Base-by-base conservation (phyloP, 1,140 invertebrate genomes). In the Eulimnadia texana region DNA sequence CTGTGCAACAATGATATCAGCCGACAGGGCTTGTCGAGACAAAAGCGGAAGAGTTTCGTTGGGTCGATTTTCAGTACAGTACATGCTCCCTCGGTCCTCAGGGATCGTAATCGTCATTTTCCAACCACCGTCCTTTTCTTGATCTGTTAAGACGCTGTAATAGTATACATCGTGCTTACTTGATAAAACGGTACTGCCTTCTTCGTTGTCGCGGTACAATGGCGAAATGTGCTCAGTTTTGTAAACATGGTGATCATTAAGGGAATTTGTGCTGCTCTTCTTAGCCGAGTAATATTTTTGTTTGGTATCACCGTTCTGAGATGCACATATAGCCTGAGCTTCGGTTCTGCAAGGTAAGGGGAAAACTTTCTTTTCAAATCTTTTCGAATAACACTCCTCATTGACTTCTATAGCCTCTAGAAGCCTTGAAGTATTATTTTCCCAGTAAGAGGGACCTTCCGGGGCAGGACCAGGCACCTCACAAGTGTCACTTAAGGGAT, bases 1-100 rank as follows among this genome's bases (percentile, higher is more conserved):
- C 68, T 87, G 83, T 0, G 85, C 85, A n/a, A 88, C 84, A 62
- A 86, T 80, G 3, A 86, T 78, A 58, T 64, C 64, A 61, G 78
- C 80, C 2, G 78, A 51, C 6, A 33, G 55, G 10, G 11, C 27
- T 29, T 10, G 25, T 27, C 22, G 28, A 11, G 24, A 27, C 20
- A 1, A 33, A 27, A n/a, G 28, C 13, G 25, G 55, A 28, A 10
- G 6, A 6, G 16, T 42, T 42, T 42, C 33, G 6, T 42, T 16
- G 33, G 33, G 6, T n/a, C n/a, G n/a, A n/a, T n/a, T n/a, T n/a
- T n/a, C n/a, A n/a, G n/a, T n/a, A n/a, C n/a, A n/a, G n/a, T n/a
- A n/a, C n/a, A n/a, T n/a, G n/a, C n/a, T n/a, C n/a, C n/a, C n/a
- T n/a, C n/a, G n/a, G n/a, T n/a, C n/a, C n/a, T n/a, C n/a, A n/a